Percentiles rank a stretch among this genome's conserved stretches.
These are phyloP conservation scores for Nymphalis io DNA, from an alignment of 1,140 invertebrate genomes.

Conservation along the genomic window DNA sequence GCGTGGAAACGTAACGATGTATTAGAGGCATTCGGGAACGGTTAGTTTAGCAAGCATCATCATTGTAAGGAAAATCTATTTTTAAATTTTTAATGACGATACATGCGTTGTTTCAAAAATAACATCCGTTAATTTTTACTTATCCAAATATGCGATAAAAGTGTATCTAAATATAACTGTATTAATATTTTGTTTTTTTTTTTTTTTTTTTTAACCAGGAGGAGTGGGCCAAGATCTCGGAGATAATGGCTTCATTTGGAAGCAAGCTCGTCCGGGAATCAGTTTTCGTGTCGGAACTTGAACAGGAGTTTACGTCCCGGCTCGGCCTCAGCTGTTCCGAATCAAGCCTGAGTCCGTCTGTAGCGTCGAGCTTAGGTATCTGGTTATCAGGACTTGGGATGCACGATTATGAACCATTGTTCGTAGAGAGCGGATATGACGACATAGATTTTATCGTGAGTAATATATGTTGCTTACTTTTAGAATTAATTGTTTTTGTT, in stretches of 20 bases:
- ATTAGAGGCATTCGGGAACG: slow-evolving; percentile 27
- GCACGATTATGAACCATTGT: slow-evolving; percentile 90
- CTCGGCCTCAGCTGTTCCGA: slow-evolving; percentile 83
- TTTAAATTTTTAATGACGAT: slow-evolving; percentile 9
- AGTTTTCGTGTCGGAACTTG: slow-evolving; percentile 90
- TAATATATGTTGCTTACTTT: slow-evolving; percentile 43
- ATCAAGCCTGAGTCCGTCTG: slow-evolving; percentile 69
- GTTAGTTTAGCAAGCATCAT: slow-evolving; percentile 18
- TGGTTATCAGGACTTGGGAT: slow-evolving; percentile 91
- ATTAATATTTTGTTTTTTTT: background rate
- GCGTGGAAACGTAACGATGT: slow-evolving; percentile 28
- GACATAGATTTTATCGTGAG: slow-evolving; percentile 96
- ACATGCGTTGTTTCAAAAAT: background rate
- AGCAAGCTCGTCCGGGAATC: slow-evolving; percentile 89
- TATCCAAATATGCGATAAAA: background rate
- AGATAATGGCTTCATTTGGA: slow-evolving; percentile 96
- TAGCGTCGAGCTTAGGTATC: slow-evolving; percentile 83
- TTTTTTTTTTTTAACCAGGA: slow-evolving; percentile 81
- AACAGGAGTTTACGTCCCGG: slow-evolving; percentile 90
- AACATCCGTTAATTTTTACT: background rate
- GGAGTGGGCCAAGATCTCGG: slow-evolving; percentile 97
- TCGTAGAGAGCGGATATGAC: slow-evolving; percentile 94
- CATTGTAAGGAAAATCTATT: slow-evolving; percentile 13
- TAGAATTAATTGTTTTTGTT: background rate
- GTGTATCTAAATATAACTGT: background rate